Base-by-base conservation (phyloP, 2,888 invertebrate species). In the Euproctis similis region DNA sequence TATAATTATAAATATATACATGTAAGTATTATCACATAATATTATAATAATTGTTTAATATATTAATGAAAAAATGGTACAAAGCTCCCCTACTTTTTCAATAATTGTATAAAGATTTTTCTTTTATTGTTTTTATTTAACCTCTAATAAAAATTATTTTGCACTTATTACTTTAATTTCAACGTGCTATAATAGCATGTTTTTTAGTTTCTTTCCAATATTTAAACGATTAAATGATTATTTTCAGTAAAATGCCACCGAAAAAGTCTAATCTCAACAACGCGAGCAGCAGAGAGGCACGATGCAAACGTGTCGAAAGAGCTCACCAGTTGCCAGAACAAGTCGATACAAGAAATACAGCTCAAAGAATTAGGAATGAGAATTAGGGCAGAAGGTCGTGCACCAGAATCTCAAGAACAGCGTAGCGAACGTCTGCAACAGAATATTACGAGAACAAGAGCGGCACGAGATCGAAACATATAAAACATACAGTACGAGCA, bases 181-280 rank as follows among this genome's bases (percentile, higher is more conserved):
- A 35, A 43, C 39, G 42, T 39, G 38, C 40, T 40, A 33, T 40
- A 13, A 38, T 41, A 37, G 16, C 34, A 36, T 21, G 34, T 38
- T 40, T 42, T 42, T 34, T 22, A 39, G 34, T 30, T 36, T 22
- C 18, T 35, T 38, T 30, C 23, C 17, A 22, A 34, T 27, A 30
- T 30, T 28, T 32, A 34, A 31, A 30, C 28, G 27, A 22, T 33
- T 31, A 33, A 28, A 26, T 39, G 34, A 32, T 24, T 36, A 32
- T 22, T 30, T 35, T 46, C 37, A 45, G 46, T 36, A 17, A 25
- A 46, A 49, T 47, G 46, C 42, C 48, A 41, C 48, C 26, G 42
- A 53, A 46, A 46, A 53, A 46, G 31, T 46, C 46, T 48, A 44
- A 50, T 39, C 48, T 53, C 43, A 42, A 46, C 41, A 48, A 48